These are phyloP conservation scores for Macrobrachium nipponense DNA, from an alignment of 1,140 invertebrate genomes.

Conservation along the genomic window DNA sequence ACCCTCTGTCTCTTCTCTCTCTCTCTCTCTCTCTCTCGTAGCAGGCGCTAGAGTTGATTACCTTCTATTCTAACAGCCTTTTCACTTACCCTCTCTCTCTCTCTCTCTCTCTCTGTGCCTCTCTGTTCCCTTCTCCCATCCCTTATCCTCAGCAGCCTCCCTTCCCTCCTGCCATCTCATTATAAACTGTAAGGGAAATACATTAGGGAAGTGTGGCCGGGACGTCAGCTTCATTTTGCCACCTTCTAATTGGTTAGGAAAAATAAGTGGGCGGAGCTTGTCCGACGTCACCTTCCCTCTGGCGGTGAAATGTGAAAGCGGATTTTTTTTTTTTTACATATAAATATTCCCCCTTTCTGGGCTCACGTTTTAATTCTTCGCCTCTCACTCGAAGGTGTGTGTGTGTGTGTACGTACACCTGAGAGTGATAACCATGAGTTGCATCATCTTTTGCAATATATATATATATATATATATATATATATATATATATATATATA, in stretches of 20 bases:
- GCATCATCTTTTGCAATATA: too few species aligned
- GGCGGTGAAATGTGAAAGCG: not conserved
- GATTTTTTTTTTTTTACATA: too few species aligned
- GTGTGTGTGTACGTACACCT: too few species aligned
- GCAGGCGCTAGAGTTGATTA: not conserved
- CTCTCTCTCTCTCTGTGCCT: not conserved
- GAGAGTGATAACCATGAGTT: too few species aligned
- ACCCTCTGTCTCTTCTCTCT: not conserved
- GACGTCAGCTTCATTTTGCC: constrained; percentile 35
- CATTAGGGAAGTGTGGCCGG: constrained; percentile 33
- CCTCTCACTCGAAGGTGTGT: too few species aligned
- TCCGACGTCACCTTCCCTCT: not conserved
- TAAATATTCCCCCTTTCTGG: too few species aligned
- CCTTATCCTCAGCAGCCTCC: not conserved
- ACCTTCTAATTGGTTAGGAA: constrained; percentile 32
- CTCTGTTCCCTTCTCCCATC: not conserved
- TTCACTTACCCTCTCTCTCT: not conserved
- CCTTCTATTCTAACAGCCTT: not conserved
- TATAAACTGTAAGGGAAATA: constrained; percentile 33
- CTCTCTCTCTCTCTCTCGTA: not conserved
- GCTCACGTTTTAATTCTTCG: too few species aligned
- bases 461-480: too few species aligned
- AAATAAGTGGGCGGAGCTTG: constrained; percentile 30
- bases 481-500: too few species aligned
- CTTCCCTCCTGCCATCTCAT: constrained; percentile 23